phyloP scores from a whole-genome alignment of 2,888 invertebrate genomes.

The Acanthopleura granulata region DNA sequence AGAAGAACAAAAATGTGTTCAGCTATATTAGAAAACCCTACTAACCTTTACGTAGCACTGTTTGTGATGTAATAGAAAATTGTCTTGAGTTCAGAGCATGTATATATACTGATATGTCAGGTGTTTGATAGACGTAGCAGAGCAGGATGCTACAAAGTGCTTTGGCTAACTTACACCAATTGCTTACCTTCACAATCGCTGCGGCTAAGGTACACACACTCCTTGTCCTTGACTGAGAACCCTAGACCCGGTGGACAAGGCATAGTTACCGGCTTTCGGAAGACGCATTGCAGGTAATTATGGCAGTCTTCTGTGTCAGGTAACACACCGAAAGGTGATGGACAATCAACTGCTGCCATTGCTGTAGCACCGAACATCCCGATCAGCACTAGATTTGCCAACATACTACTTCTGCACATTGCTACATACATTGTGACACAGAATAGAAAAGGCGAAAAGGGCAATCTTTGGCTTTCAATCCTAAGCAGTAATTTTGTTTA shows the following conservation, averaged over 20 bases:
- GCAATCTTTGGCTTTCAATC: not conserved
- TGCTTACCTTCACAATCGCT: not conserved
- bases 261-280: not conserved
- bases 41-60: no score
- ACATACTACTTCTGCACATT: not conserved
- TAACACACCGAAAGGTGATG: not conserved
- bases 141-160: no score
- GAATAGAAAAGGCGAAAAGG: not conserved
- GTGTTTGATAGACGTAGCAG: no score
- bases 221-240: not conserved
- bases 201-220: not conserved
- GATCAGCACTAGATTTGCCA: not conserved
- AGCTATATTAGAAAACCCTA: no score
- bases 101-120: no score
- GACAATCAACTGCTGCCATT: not conserved
- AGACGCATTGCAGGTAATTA: not conserved
- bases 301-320: not conserved
- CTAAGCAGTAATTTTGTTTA: not conserved
- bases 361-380: not conserved
- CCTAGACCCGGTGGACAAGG: not conserved
- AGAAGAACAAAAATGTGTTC: no score
- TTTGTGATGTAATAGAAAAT: no score
- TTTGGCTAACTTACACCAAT: no score
- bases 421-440: not conserved
- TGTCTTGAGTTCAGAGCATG: no score